Percentiles rank a stretch among this genome's conserved stretches.
These are phyloP conservation scores for Ahaetulla prasina DNA, from an alignment of 2,113 vertebrate species.

Conservation along the genomic window DNA sequence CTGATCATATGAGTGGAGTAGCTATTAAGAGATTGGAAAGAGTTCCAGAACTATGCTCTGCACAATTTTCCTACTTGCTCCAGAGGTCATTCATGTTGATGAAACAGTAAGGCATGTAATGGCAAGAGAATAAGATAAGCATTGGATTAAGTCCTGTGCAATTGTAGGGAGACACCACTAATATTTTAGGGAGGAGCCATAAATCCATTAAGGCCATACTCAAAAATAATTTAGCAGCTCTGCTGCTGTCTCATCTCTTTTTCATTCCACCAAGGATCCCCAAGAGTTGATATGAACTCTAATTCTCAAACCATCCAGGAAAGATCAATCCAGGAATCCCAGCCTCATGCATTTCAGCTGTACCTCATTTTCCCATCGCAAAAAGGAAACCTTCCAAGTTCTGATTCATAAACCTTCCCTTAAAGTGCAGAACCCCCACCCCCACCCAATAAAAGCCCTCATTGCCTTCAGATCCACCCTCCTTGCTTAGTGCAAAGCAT, in stretches of 20 bases:
- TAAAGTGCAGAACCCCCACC: not conserved
- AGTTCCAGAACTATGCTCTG: not conserved
- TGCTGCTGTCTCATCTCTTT: not conserved
- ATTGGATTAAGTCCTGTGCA: not conserved
- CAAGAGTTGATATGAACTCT: not conserved
- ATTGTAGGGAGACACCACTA: not conserved
- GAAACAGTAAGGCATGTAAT: not conserved
- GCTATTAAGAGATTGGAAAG: not conserved
- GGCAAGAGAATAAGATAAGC: not conserved
- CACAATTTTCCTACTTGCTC: not conserved
- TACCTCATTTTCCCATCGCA: too few relatives aligned
- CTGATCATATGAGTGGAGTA: not conserved
- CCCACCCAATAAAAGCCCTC: not conserved
- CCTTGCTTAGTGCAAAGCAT: not conserved
- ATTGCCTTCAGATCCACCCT: not conserved
- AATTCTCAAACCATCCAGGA: not conserved
- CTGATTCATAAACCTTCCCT: not conserved
- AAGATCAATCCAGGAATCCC: not conserved
- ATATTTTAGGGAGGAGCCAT: not conserved
- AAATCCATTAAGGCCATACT: not conserved
- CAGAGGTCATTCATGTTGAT: not conserved
- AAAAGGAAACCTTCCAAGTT: not conserved
- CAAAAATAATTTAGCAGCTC: not conserved
- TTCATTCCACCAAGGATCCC: not conserved
- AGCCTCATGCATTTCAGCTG: not conserved